A percentile compares a stretch with the other conserved stretches of the same genome.
phyloP scores from a whole-genome alignment of 1,140 invertebrate species.

The Bombus affinis region DNA sequence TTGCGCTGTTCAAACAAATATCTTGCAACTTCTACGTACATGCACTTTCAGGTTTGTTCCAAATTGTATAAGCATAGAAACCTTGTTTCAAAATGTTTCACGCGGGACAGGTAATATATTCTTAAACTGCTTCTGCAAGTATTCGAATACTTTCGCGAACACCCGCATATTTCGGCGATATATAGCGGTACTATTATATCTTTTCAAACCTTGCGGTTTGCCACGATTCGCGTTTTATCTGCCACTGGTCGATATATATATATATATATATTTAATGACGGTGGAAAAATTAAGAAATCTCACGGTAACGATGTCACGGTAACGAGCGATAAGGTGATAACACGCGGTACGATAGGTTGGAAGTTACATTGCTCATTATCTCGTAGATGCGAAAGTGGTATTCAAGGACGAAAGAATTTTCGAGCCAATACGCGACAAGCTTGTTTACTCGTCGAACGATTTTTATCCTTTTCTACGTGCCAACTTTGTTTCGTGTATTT shows the following conservation, averaged over 20 bases:
- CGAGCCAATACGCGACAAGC: not conserved
- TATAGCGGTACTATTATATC: not conserved
- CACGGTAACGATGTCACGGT: not conserved
- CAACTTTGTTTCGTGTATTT: not conserved
- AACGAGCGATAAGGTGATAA: constrained; percentile 35
- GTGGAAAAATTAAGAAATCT: not conserved
- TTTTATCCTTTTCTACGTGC: not conserved
- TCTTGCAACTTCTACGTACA: too few species aligned
- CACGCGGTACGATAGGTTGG: not conserved
- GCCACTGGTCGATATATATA: not conserved
- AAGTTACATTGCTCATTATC: constrained; percentile 31
- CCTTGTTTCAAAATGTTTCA: too few species aligned
- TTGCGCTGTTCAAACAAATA: too few species aligned
- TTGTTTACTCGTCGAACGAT: not conserved
- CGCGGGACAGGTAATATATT: too few species aligned
- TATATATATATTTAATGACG: not conserved
- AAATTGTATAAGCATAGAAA: too few species aligned
- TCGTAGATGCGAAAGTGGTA: not conserved
- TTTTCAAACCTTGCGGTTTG: not conserved
- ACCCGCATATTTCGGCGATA: not conserved
- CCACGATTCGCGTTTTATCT: not conserved
- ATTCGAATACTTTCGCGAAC: not conserved
- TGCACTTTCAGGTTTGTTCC: too few species aligned
- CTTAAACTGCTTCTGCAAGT: too few species aligned
- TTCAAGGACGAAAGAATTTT: constrained; percentile 8